A percentile compares a stretch with the other conserved stretches of the same genome.
These are phyloP conservation scores for Apamea epomidion DNA, from an alignment of 2,888 invertebrate genomes.

Conservation along the genomic window DNA sequence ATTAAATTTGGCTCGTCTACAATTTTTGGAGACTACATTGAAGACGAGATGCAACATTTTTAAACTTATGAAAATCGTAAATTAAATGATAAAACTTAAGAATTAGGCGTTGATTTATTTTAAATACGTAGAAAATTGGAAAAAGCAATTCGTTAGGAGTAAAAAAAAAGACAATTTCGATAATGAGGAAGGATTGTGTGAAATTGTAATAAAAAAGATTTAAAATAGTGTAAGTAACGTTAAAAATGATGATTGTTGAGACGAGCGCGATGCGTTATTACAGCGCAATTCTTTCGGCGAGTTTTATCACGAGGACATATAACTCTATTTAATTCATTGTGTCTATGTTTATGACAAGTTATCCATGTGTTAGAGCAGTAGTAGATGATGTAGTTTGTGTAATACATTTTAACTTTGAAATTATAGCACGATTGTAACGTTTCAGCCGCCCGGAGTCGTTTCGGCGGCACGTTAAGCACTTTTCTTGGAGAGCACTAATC, in stretches of 20 bases:
- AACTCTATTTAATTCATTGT: slow-evolving; percentile 66
- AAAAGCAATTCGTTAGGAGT: slow-evolving; percentile 70
- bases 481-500: slow-evolving; percentile 57
- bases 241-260: slow-evolving; percentile 58
- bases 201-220: slow-evolving; percentile 57
- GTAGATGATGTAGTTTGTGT: slow-evolving; percentile 73
- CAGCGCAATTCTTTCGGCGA: slow-evolving; percentile 59
- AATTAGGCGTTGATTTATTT: slow-evolving; percentile 75
- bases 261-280: slow-evolving; percentile 47
- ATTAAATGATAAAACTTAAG: slow-evolving; percentile 70
- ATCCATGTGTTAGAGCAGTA: slow-evolving; percentile 73
- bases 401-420: slow-evolving; percentile 67
- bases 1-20: slow-evolving; percentile 62
- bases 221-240: slow-evolving; percentile 57
- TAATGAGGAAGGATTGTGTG: slow-evolving; percentile 44
- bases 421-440: slow-evolving; percentile 67
- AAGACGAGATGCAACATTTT: slow-evolving; percentile 68
- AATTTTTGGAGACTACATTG: slow-evolving; percentile 64
- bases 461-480: slow-evolving; percentile 45
- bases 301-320: slow-evolving; percentile 70
- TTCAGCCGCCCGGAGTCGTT: slow-evolving; percentile 45
- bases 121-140: slow-evolving; percentile 68
- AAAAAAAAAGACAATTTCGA: slow-evolving; percentile 66
- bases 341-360: slow-evolving; percentile 70
- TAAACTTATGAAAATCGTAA: slow-evolving; percentile 74